A percentile compares a stretch with the other conserved stretches of the same genome.
These are phyloP conservation scores for Amorpha juglandis DNA, from an alignment of 2,888 invertebrate species.

Conservation along the genomic window DNA sequence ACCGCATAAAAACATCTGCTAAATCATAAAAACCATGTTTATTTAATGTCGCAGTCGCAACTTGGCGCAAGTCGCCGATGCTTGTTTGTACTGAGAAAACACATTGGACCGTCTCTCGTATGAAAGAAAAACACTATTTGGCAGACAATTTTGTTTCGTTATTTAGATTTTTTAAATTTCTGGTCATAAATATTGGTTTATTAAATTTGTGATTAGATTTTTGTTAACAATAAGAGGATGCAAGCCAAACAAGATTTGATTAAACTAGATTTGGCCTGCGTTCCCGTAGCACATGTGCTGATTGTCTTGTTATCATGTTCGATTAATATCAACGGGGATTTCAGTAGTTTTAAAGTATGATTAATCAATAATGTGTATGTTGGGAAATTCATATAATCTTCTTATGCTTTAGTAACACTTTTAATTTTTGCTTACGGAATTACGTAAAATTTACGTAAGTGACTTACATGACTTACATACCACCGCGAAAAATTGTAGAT, in stretches of 20 bases:
- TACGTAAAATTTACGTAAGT: too few species aligned
- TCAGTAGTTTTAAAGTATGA: too few species aligned
- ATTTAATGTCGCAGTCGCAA: slow-evolving; percentile 36
- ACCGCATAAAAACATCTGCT: slow-evolving; percentile 21
- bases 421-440: too few species aligned
- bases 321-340: too few species aligned
- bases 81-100: slow-evolving; percentile 45
- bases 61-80: slow-evolving; percentile 38
- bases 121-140: slow-evolving; percentile 36
- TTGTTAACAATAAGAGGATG: neutral
- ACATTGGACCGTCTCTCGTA: slow-evolving; percentile 32
- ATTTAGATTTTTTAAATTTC: neutral
- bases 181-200: neutral
- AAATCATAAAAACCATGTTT: slow-evolving; percentile 38
- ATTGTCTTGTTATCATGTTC: too few species aligned
- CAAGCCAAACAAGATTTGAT: neutral
- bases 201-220: neutral
- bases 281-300: too few species aligned
- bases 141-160: slow-evolving; percentile 28
- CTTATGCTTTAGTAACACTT: too few species aligned
- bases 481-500: too few species aligned
- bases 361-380: too few species aligned
- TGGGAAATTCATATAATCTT: too few species aligned
- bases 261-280: neutral
- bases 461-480: too few species aligned